Evolutionary conservation across 2,113 vertebrate genomes (phyloP), one percentile per base, ranked within the genome.

Genomic region (Crotalus viridis): DNA sequence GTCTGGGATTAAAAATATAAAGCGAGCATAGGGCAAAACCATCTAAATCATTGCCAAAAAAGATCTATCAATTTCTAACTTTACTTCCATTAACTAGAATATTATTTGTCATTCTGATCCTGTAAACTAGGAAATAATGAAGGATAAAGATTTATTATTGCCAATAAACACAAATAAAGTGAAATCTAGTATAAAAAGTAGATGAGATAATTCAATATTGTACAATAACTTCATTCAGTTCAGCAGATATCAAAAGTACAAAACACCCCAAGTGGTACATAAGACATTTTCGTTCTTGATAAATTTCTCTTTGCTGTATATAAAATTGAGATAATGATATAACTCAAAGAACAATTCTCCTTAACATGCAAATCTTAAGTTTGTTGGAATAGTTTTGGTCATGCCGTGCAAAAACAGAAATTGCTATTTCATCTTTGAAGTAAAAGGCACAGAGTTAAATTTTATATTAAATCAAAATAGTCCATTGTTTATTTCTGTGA

Each of bases 101-200:
- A 94, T 93, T 95, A 92, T 94, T 94, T 93, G 94, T n/a, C 93
- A 69, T 93, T 96, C 95, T 95, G 94, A 90, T 93, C 94, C 93
- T 95, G 89, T 95, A 95, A 96, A 96, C 95, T 64, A 87, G 95
- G 89, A 81, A 90, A 97, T 94, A 85, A 74, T 51, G 95, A 96
- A 95, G 39, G 55, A 88, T 93, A 94, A 95, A 93, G 95, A 97
- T 97, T 97, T 97, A 96, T 95, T 89, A 54, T 57, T 93, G 59
- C 8, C 54, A 87, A 95, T 96, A 97, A 96, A 96, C 92, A 96
- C 94, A 95, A 94, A 7, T 5, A 90, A 51, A 21, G 13, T 48
- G 1, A 86, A 33, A 33, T 19, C 2, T 33, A 39, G 86, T 4
- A 69, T 33, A 9, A 52, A 61, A 46, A 95, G 92, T 39, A 93